These are phyloP conservation scores for Brachyhypopomus gauderio DNA, from an alignment of 2,113 vertebrate species.

Conservation along the genomic window DNA sequence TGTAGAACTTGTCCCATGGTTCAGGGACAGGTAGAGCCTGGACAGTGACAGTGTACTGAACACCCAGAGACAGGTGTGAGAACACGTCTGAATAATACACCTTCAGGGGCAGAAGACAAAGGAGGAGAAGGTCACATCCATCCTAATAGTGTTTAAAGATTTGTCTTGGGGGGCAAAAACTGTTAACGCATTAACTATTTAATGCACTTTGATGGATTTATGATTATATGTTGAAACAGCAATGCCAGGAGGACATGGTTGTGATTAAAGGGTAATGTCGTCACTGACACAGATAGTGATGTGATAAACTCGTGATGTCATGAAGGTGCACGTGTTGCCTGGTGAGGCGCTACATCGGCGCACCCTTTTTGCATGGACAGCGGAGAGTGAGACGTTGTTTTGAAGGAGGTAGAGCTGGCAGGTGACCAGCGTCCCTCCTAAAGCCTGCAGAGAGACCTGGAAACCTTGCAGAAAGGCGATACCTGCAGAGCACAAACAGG, in stretches of 20 bases:
- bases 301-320: background rate
- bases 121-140: too few species aligned
- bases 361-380: conserved; percentile 68
- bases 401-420: conserved; percentile 77
- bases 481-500: conserved; percentile 59
- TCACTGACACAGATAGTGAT: background rate
- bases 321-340: background rate
- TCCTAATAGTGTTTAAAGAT: too few species aligned
- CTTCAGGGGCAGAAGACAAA: conserved; percentile 54
- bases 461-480: conserved; percentile 76
- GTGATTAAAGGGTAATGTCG: too few species aligned
- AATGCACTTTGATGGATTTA: too few species aligned
- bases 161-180: too few species aligned
- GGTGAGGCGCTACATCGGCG: background rate
- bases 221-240: too few species aligned
- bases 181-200: too few species aligned
- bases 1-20: conserved; percentile 70
- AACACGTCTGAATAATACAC: conserved; percentile 75
- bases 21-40: conserved; percentile 79
- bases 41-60: conserved; percentile 71
- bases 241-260: background rate
- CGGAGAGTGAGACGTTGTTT: conserved; percentile 66
- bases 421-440: conserved; percentile 61
- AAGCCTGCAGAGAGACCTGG: conserved; percentile 71
- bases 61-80: conserved; percentile 63